phyloP scores from a whole-genome alignment of 2,888 invertebrate species.

The Cosmorhoe ocellata region DNA sequence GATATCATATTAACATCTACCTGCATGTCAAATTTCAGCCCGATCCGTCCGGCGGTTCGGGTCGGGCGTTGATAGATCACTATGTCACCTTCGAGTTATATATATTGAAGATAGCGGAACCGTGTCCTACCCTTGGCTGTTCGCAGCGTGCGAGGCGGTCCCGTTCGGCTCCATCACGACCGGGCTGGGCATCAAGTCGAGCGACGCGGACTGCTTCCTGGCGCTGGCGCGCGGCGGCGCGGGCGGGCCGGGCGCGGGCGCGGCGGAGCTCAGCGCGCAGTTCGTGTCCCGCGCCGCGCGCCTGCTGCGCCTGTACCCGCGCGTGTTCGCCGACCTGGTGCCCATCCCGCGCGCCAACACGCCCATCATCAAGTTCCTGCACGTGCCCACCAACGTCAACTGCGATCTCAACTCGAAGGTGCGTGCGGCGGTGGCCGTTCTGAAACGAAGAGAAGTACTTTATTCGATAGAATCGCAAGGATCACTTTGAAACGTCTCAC shows the following conservation, averaged over 20 bases:
- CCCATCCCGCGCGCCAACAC: slow-evolving; percentile 88
- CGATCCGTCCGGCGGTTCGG: too few species aligned
- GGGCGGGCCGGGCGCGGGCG: slow-evolving; percentile 32
- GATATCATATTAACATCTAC: too few species aligned
- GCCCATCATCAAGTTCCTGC: slow-evolving; percentile 89
- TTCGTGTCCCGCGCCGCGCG: slow-evolving; percentile 58
- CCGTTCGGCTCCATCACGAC: slow-evolving; percentile 90
- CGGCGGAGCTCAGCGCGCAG: slow-evolving; percentile 29
- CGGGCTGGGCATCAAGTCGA: slow-evolving; percentile 85
- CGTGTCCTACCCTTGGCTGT: too few species aligned
- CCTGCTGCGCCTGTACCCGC: slow-evolving; percentile 59
- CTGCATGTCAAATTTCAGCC: too few species aligned
- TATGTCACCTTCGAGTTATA: too few species aligned
- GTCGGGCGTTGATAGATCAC: too few species aligned
- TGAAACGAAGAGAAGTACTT: too few species aligned
- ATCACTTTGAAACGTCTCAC: too few species aligned
- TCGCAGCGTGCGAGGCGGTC: slow-evolving; percentile 61
- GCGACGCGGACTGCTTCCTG: slow-evolving; percentile 89
- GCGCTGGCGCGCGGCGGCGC: slow-evolving; percentile 55
- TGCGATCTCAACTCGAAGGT: slow-evolving; percentile 88
- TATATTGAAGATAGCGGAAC: too few species aligned
- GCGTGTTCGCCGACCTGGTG: slow-evolving; percentile 80
- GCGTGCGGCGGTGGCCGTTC: too few species aligned
- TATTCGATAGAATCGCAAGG: too few species aligned
- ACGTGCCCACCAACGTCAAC: slow-evolving; percentile 82